Conservation (phyloP, 2,888 invertebrate species). For the Tholera decimalis region DNA sequence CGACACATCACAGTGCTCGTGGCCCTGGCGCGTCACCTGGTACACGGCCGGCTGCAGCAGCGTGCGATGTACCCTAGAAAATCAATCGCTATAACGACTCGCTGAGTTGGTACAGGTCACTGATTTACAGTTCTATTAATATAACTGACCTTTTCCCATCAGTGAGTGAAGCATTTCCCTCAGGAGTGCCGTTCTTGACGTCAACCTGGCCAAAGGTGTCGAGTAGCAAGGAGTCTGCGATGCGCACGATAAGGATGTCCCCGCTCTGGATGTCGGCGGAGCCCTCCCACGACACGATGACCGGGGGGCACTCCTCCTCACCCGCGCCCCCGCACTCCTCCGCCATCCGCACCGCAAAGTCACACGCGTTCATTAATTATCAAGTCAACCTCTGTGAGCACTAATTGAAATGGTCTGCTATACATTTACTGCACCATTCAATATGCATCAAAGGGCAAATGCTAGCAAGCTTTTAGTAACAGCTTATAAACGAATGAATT, state of each 20-base stretch:
- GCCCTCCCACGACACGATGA: conserved; percentile 93
- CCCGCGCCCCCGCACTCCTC: conserved; percentile 82
- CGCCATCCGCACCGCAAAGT: conserved; percentile 83
- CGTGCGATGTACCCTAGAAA: conserved; percentile 89
- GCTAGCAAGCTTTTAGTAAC: conserved; percentile 33
- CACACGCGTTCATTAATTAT: conserved; percentile 77
- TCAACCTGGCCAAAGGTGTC: conserved; percentile 76
- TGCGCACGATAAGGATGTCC: conserved; percentile 93
- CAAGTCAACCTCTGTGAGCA: conserved; percentile 71
- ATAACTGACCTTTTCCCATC: conserved; percentile 80
- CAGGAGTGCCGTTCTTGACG: conserved; percentile 75
- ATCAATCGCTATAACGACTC: conserved; percentile 49
- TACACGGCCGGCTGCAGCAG: conserved; percentile 92
- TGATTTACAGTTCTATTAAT: conserved; percentile 46
- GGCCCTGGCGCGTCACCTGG: conserved; percentile 93
- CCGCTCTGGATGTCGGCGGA: conserved; percentile 94
- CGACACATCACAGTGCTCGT: conserved; percentile 94
- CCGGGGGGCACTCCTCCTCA: conserved; percentile 90
- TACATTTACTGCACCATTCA: conserved; percentile 54
- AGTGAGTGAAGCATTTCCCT: conserved; percentile 73
- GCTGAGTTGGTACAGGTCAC: conserved; percentile 50
- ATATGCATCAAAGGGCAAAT: conserved; percentile 40
- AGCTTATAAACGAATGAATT: conserved; percentile 25
- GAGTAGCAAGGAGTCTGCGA: conserved; percentile 92
- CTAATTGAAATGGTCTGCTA: conserved; percentile 69